Conservation (phyloP, 1,140 invertebrate species). For the Drosophila equinoxialis region DNA sequence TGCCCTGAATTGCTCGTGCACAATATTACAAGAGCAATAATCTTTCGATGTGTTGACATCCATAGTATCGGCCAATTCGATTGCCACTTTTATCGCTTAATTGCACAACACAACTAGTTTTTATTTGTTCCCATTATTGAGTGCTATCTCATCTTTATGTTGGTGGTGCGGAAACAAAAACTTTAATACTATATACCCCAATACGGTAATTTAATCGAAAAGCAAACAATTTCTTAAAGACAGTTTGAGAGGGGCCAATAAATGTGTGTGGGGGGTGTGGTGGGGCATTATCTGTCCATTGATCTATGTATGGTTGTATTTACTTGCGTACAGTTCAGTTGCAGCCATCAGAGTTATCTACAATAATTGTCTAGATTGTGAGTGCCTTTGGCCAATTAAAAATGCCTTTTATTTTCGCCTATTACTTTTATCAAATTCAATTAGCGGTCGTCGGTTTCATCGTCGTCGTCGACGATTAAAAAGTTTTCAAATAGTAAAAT, state of each 20-base stretch:
- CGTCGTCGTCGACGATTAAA: not conserved
- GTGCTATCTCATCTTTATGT: conserved; percentile 19
- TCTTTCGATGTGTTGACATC: too few relatives aligned
- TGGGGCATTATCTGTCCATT: not conserved
- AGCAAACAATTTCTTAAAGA: conserved; percentile 26
- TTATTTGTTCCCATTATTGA: too few relatives aligned
- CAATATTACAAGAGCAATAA: too few relatives aligned
- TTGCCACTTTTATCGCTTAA: too few relatives aligned
- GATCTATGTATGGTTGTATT: not conserved
- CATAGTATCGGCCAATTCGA: too few relatives aligned
- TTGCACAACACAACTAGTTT: too few relatives aligned
- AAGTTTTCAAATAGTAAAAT: not conserved
- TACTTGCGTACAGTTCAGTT: not conserved
- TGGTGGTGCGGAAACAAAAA: conserved; percentile 33
- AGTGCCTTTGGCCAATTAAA: conserved; percentile 63
- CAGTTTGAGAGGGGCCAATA: too few relatives aligned
- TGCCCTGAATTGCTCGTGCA: too few relatives aligned
- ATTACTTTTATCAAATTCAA: conserved; percentile 68
- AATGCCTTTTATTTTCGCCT: conserved; percentile 30
- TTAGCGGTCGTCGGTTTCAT: conserved; percentile 42
- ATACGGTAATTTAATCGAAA: conserved; percentile 35
- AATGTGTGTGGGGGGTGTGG: not conserved
- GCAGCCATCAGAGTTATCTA: conserved; percentile 30
- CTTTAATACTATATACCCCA: conserved; percentile 26
- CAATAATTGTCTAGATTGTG: conserved; percentile 56